Evolutionary conservation across 2,797 vertebrate species (phyloP), one percentile per base, ranked within the genome.

Genomic region (Hirundo rustica): DNA sequence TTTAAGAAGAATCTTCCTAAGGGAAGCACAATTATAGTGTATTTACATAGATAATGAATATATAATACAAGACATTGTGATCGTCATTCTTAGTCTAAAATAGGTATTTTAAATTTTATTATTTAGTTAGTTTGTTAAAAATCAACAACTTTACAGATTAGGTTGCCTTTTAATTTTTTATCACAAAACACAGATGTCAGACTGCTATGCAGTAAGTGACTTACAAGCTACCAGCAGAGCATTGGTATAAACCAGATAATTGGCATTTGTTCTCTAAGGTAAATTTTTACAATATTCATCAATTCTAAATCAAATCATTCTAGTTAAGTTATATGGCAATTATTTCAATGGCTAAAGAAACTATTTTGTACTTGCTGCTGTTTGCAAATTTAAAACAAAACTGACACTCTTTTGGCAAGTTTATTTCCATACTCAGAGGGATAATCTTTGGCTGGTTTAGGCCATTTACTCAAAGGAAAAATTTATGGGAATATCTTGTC

Each of bases 171-270:
- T 74, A 11, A 26, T 54, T 87, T 50, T 62, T 81, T 80, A 91
- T 91, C 93, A 91, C 53, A 80, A 82, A 91, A 10, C 29, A 66
- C 48, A 64, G 21, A 26, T 64, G 42, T 89, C 71, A 85, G 51
- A 81, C 32, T 66, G 57, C 40, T 66, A n/a, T 7, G 2, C 36
- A 78, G 38, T 89, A 89, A 86, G 55, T 91, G 80, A 95, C 95
- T 96, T 97, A 92, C 60, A 94, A 85, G 70, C 54, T 92, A 70
- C 51, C 40, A 64, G 61, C 55, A 94, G 55, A 91, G 34, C 16
- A 65, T 5, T 67, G 53, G 40, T 80, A 50, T 88, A 96, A 97
- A 97, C 40, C 94, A 94, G 84, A 88, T 84, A 86, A 67, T 44
- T 88, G 45, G 7, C 40, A 53, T 93, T 93, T 92, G 61, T 93